Conservation (phyloP, 2,113 vertebrate species). For the Tachysurus vachellii region DNA sequence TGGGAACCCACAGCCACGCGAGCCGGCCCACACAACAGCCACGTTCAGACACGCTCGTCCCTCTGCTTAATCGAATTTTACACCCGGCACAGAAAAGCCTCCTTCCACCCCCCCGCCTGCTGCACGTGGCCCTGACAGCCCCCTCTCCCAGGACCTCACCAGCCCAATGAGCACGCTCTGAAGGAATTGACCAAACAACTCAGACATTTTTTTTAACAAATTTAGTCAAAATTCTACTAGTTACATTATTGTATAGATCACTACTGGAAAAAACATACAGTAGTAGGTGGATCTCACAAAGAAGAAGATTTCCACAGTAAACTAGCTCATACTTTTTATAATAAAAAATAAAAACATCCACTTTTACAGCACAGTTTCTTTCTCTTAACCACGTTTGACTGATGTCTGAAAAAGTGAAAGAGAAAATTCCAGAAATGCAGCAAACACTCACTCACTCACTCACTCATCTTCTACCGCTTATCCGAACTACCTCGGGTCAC, state of each 20-base stretch:
- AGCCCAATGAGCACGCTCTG: constrained; percentile 22
- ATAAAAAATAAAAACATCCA: neutral
- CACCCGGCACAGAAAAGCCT: constrained; percentile 54
- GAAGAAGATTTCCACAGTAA: neutral
- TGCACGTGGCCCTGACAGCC: constrained; percentile 81
- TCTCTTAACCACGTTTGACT: too few species aligned
- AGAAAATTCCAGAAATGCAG: too few species aligned
- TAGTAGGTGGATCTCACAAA: neutral
- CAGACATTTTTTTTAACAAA: neutral
- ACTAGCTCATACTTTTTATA: neutral
- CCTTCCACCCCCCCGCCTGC: constrained; percentile 35
- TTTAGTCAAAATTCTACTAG: neutral
- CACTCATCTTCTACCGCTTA: too few species aligned
- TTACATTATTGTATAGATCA: neutral
- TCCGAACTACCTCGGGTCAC: too few species aligned
- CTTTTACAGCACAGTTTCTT: too few species aligned
- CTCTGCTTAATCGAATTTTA: constrained; percentile 76
- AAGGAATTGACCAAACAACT: constrained; percentile 20
- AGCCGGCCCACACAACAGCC: constrained; percentile 60
- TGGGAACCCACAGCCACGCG: constrained; percentile 75
- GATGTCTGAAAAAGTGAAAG: too few species aligned
- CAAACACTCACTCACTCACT: too few species aligned
- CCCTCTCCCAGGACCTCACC: constrained; percentile 74
- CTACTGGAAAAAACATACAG: neutral
- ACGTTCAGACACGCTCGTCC: constrained; percentile 58